These are phyloP conservation scores for Galleria mellonella DNA, from an alignment of 1,140 invertebrate genomes.

Conservation along the genomic window DNA sequence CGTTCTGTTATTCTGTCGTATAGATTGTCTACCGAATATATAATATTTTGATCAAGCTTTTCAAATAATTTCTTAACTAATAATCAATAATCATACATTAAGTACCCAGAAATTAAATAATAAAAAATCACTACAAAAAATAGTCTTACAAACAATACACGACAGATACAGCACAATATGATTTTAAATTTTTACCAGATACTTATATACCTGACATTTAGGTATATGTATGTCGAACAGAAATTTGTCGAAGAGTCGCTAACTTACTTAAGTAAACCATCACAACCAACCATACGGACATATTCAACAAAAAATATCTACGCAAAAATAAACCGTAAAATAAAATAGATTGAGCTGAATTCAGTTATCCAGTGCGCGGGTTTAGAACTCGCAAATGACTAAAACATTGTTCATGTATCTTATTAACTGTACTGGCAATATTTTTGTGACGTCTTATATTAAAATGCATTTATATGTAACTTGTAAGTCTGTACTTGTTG, in stretches of 20 bases:
- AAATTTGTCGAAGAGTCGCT: slow-evolving; percentile 56
- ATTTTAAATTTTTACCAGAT: no score
- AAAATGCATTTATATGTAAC: slow-evolving; percentile 49
- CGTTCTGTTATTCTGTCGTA: slow-evolving; percentile 20
- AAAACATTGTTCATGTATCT: slow-evolving; percentile 29
- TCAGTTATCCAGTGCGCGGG: slow-evolving; percentile 44
- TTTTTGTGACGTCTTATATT: slow-evolving; percentile 61
- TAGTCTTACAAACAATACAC: background rate
- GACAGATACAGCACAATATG: no score
- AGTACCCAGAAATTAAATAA: slow-evolving; percentile 43
- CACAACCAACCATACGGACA: slow-evolving; percentile 72
- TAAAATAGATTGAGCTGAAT: slow-evolving; percentile 46
- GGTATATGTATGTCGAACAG: slow-evolving; percentile 45
- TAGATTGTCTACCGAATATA: slow-evolving; percentile 9
- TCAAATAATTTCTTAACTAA: slow-evolving; percentile 6
- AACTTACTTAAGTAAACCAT: slow-evolving; percentile 73
- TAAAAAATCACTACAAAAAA: background rate
- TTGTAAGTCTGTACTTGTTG: slow-evolving; percentile 54
- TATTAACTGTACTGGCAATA: slow-evolving; percentile 55
- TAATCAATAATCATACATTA: slow-evolving; percentile 22
- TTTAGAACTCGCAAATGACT: slow-evolving; percentile 56
- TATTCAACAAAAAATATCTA: slow-evolving; percentile 57
- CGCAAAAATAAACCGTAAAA: slow-evolving; percentile 47
- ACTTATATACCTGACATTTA: slow-evolving; percentile 13
- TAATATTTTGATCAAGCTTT: slow-evolving; percentile 4